Percentiles rank a stretch among this genome's conserved stretches.
Evolutionary conservation across 2,888 invertebrate species (phyloP).

Genomic region (Drosophila kuntzei): DNA sequence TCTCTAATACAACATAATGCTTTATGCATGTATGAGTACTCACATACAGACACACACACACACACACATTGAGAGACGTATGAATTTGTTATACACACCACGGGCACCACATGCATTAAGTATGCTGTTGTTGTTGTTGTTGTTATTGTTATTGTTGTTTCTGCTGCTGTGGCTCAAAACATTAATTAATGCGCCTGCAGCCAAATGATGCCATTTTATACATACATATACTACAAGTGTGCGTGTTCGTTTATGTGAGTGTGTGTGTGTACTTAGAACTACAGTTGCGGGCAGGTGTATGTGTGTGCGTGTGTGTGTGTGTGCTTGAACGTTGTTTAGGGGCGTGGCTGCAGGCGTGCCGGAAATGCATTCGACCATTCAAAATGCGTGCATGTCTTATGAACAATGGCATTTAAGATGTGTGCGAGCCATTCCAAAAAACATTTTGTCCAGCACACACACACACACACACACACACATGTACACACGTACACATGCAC

Average conservation of each 20-base stretch:
- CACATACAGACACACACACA: neutral
- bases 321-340: slow-evolving; percentile 24
- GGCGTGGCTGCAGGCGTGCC: slow-evolving; percentile 62
- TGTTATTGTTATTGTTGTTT: slow-evolving; percentile 44
- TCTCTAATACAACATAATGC: slow-evolving; percentile 22
- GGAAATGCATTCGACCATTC: slow-evolving; percentile 72
- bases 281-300: slow-evolving; percentile 6
- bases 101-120: slow-evolving; percentile 41
- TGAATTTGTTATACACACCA: slow-evolving; percentile 38
- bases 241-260: slow-evolving; percentile 35
- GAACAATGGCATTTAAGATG: slow-evolving; percentile 74
- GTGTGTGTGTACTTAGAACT: slow-evolving; percentile 19
- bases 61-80: neutral
- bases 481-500: slow-evolving; percentile 14
- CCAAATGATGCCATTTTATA: slow-evolving; percentile 72
- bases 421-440: slow-evolving; percentile 52
- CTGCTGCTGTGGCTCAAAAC: slow-evolving; percentile 63
- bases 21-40: slow-evolving; percentile 12
- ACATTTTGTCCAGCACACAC: slow-evolving; percentile 49
- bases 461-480: slow-evolving; percentile 21
- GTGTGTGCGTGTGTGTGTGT: slow-evolving; percentile 15
- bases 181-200: slow-evolving; percentile 79
- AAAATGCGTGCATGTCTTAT: slow-evolving; percentile 77
- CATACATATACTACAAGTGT: slow-evolving; percentile 25
- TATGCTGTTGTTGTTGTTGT: slow-evolving; percentile 37